Conservation (phyloP, 2,888 invertebrate genomes). For the Erebia epiphron region DNA sequence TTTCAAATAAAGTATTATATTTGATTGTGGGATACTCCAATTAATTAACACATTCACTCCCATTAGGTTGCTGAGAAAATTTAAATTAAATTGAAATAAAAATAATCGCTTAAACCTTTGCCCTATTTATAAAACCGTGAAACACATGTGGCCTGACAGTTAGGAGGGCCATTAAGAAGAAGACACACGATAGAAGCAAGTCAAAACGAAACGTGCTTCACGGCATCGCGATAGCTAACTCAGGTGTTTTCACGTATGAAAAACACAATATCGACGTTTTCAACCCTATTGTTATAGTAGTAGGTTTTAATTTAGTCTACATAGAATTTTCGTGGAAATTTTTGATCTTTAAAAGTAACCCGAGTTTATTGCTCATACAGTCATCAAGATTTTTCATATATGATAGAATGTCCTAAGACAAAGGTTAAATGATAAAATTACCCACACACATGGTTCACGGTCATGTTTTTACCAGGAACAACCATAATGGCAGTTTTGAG, state of each 20-base stretch:
- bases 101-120: slow-evolving; percentile 39
- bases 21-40: background rate
- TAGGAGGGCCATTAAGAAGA: slow-evolving; percentile 69
- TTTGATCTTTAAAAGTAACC: slow-evolving; percentile 31
- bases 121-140: slow-evolving; percentile 58
- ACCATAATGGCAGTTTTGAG: slow-evolving; percentile 17
- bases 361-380: slow-evolving; percentile 66
- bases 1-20: background rate
- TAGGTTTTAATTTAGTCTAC: slow-evolving; percentile 14
- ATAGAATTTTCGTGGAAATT: slow-evolving; percentile 14
- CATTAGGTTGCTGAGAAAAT: background rate
- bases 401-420: slow-evolving; percentile 55
- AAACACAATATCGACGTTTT: slow-evolving; percentile 39
- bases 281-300: slow-evolving; percentile 36
- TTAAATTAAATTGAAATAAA: slow-evolving; percentile 16
- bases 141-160: slow-evolving; percentile 68
- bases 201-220: slow-evolving; percentile 71
- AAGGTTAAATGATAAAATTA: slow-evolving; percentile 52
- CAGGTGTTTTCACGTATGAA: slow-evolving; percentile 68
- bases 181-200: slow-evolving; percentile 62
- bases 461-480: slow-evolving; percentile 54
- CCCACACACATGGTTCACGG: slow-evolving; percentile 53
- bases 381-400: slow-evolving; percentile 67
- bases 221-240: slow-evolving; percentile 69
- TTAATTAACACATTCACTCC: slow-evolving; percentile 10